Evolutionary conservation across 2,797 vertebrate species (phyloP), one percentile per base, ranked within the genome.

Genomic region (Cuniculus paca): DNA sequence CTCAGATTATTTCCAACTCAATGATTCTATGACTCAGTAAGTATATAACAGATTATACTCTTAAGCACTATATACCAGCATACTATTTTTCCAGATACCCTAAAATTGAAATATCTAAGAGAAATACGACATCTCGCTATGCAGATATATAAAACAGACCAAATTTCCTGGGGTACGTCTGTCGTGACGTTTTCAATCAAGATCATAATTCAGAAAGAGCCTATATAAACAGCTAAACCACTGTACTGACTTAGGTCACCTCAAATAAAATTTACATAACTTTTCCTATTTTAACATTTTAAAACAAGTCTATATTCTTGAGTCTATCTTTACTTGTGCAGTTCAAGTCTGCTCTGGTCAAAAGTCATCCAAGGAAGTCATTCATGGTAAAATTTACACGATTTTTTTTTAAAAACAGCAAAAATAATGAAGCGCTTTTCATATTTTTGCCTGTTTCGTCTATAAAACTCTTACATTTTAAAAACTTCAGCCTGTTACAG

Each of bases 121-220:
- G 54, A 94, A 94, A 93, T 7, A 52, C n/a, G 26, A 39, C 34
- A 92, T 39, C 65, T 94, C 75, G 80, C 61, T 80, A 61, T 48
- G 94, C 0, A 89, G 83, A 90, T 77, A 77, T 0, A n/a, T 54
- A 87, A 91, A 88, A 87, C 34, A 75, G 52, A 80, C 39, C 74
- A 89, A 83, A 87, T 91, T 94, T 96, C 79, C 91, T 87, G 3
- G 26, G 3, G 26, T 48, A 56, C 65, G 16, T 74, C 58, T 79
- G n/a, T 90, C 28, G n/a, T 60, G 19, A 92, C 54, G 83, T 83
- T 96, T 91, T 93, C 36, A 91, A 94, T 70, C n/a, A 89, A 94
- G 77, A 87, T 54, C 52, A 17, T 78, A 93, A 94, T 58, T 95
- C 70, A 82, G 6, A 50, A 90, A 96, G 24, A 88, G 5, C 20